phyloP scores from a whole-genome alignment of 1,140 invertebrate species.

The Dolichoris vasculosae region DNA sequence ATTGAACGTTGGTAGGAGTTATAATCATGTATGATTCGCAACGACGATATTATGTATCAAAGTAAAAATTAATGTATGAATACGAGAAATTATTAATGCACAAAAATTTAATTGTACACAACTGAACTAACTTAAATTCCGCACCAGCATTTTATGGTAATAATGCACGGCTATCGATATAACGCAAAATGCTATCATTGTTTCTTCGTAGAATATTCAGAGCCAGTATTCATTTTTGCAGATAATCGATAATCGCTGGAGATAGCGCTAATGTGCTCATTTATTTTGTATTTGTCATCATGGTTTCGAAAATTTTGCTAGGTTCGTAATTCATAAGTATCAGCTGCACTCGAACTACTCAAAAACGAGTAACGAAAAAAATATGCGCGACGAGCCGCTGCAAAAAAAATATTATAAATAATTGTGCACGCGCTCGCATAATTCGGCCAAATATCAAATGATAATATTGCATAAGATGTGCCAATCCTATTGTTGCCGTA shows the following conservation, averaged over 20 bases:
- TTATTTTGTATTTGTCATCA: conserved; percentile 3
- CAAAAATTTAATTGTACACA: not conserved
- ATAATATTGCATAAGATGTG: conserved; percentile 25
- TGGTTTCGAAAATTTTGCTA: not conserved
- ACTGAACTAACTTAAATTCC: not conserved
- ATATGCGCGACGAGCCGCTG: not conserved
- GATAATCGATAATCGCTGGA: not conserved
- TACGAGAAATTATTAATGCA: not conserved
- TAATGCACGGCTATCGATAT: not conserved
- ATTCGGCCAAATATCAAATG: conserved; percentile 20
- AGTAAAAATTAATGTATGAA: not conserved
- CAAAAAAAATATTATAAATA: not conserved
- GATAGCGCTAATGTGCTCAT: not conserved
- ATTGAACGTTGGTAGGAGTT: not conserved
- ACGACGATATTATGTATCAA: not conserved
- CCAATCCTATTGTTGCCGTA: conserved; percentile 19
- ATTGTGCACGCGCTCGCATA: not conserved
- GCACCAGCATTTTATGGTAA: not conserved
- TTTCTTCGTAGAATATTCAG: not conserved
- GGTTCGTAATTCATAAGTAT: not conserved
- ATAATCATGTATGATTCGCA: not conserved
- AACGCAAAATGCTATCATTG: no score
- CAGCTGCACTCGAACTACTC: not conserved
- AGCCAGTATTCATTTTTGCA: not conserved
- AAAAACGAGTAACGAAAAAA: no score